phyloP scores from a whole-genome alignment of 2,797 vertebrate species.

The Sebastes cheni region DNA sequence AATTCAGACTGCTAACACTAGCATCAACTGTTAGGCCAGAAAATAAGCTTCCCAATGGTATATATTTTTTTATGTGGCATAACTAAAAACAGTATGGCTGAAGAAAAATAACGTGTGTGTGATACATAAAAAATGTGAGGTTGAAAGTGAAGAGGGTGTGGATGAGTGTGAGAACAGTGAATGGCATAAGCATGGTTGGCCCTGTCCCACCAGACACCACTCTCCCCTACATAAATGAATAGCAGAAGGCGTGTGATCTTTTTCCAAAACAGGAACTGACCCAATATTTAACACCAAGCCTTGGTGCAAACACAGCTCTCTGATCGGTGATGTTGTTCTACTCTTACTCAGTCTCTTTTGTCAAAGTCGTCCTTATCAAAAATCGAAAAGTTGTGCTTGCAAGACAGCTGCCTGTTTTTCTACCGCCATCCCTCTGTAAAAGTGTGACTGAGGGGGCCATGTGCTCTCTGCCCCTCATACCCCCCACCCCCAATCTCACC shows the following conservation, averaged over 20 bases:
- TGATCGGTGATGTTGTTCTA: neutral
- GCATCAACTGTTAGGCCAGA: too few species aligned
- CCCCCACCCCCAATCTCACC: conserved; percentile 42
- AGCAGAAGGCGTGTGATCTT: neutral
- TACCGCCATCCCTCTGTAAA: conserved; percentile 27
- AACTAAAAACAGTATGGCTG: too few species aligned
- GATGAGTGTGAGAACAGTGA: too few species aligned
- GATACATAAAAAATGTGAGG: too few species aligned
- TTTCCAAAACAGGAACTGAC: neutral
- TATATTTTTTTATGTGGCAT: too few species aligned
- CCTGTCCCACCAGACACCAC: too few species aligned
- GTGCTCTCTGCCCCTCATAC: conserved; percentile 43
- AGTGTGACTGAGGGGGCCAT: conserved; percentile 70
- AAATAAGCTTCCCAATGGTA: too few species aligned
- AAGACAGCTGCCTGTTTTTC: conserved; percentile 29
- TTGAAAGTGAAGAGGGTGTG: too few species aligned
- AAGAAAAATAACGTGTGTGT: too few species aligned
- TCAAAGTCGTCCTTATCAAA: neutral
- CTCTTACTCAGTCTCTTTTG: neutral
- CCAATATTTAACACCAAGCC: neutral
- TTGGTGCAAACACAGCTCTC: neutral
- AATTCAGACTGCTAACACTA: too few species aligned
- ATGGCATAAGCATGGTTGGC: too few species aligned
- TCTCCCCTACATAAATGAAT: neutral
- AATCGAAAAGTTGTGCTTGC: conserved; percentile 9